Conservation (phyloP, 2,797 vertebrate genomes). For the Odontamblyopus rebecca region DNA sequence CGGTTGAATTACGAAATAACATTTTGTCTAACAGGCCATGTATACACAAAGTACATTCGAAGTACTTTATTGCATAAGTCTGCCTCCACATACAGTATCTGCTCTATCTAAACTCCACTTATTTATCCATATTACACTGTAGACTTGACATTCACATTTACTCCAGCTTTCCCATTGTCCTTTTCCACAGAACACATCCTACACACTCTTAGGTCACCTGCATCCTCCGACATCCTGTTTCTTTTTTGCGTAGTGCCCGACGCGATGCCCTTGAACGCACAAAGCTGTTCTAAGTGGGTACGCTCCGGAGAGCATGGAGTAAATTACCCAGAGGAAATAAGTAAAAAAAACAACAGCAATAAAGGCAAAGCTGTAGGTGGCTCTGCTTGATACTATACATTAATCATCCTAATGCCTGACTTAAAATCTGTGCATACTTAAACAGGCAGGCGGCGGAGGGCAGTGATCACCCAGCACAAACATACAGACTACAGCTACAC, state of each 20-base stretch:
- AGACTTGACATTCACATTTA: background rate
- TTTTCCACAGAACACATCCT: background rate
- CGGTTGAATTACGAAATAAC: too few species aligned
- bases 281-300: slow-evolving; percentile 52
- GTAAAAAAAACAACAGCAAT: slow-evolving; percentile 71
- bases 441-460: slow-evolving; percentile 53
- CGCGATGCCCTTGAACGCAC: slow-evolving; percentile 73
- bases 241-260: slow-evolving; percentile 40
- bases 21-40: too few species aligned
- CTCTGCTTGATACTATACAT: slow-evolving; percentile 65
- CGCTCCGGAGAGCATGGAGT: slow-evolving; percentile 65
- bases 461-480: slow-evolving; percentile 46
- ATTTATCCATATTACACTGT: background rate
- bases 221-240: slow-evolving; percentile 25
- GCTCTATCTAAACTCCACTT: too few species aligned
- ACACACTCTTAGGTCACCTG: slow-evolving; percentile 10
- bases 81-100: too few species aligned
- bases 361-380: slow-evolving; percentile 70
- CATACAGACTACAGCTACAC: slow-evolving; percentile 35
- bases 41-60: too few species aligned
- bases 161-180: background rate
- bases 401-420: slow-evolving; percentile 78
- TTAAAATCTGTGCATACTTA: slow-evolving; percentile 77
- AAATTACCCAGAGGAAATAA: slow-evolving; percentile 73
- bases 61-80: too few species aligned